Evolutionary conservation across 2,113 vertebrate species (phyloP).

Genomic region (Phylloscopus trochiloides): DNA sequence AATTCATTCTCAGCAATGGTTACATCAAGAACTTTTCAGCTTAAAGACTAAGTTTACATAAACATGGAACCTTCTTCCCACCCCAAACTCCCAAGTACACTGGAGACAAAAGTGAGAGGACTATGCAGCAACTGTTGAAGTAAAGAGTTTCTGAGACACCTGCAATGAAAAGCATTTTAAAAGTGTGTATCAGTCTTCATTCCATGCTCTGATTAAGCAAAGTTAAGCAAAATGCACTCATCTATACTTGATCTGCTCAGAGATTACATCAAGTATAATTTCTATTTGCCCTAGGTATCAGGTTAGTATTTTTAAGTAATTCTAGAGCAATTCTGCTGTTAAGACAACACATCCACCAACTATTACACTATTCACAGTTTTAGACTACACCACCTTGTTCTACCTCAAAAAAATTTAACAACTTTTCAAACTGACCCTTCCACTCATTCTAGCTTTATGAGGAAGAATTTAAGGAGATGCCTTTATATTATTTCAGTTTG

Average conservation of each 20-base stretch:
- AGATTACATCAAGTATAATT: not conserved
- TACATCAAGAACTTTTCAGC: not conserved
- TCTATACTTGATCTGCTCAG: not conserved
- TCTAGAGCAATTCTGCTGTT: not conserved
- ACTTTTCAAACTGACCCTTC: not conserved
- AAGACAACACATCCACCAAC: not conserved
- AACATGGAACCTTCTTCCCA: not conserved
- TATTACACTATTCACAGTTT: not conserved
- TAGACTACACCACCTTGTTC: not conserved
- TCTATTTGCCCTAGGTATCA: not conserved
- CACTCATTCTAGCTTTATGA: not conserved
- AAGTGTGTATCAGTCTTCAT: not conserved
- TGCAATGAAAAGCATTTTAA: not conserved
- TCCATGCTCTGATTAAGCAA: not conserved
- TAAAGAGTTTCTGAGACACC: not conserved
- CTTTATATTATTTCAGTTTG: not conserved
- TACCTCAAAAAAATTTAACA: not conserved
- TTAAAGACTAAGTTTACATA: not conserved
- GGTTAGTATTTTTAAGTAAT: not conserved
- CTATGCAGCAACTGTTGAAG: not conserved
- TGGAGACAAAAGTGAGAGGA: not conserved
- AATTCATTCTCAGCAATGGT: not conserved
- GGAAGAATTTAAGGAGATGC: not conserved
- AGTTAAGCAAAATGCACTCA: not conserved
- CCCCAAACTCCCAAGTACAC: not conserved